Conservation (phyloP, 2,113 vertebrate genomes). For the Tricholaema leucomelas region DNA sequence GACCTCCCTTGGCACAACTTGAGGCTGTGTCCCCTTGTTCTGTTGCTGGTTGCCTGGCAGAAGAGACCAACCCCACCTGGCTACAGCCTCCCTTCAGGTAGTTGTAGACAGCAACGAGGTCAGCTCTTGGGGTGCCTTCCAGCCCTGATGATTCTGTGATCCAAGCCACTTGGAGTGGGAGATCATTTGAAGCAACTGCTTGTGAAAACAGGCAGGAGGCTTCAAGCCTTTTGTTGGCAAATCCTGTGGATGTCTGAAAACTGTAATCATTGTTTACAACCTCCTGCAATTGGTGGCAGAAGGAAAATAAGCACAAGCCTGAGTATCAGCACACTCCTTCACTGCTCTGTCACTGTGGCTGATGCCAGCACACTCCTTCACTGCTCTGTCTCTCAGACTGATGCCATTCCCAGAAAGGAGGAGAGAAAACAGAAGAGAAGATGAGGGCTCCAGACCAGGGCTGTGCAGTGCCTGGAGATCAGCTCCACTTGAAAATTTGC, state of each 20-base stretch:
- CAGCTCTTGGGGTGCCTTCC: too few species aligned
- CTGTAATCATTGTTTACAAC: neutral
- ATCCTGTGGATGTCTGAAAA: neutral
- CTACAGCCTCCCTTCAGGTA: too few species aligned
- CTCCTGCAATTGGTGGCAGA: neutral
- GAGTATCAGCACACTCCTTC: neutral
- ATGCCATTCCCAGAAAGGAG: neutral
- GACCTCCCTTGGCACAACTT: too few species aligned
- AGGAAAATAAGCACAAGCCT: neutral
- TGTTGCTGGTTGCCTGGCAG: too few species aligned
- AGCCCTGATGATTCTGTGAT: too few species aligned
- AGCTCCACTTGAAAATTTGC: neutral
- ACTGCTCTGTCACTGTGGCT: neutral
- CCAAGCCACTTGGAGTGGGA: neutral
- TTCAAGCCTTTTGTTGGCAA: neutral
- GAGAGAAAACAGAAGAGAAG: neutral
- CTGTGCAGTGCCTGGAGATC: neutral
- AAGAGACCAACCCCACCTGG: too few species aligned
- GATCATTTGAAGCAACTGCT: neutral
- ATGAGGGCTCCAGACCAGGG: fast-evolving
- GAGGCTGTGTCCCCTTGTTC: too few species aligned
- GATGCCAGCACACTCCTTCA: neutral
- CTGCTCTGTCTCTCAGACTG: neutral
- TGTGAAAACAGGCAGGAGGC: neutral
- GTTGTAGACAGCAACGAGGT: too few species aligned